phyloP scores from a whole-genome alignment of 2,113 vertebrate genomes.

The Kryptolebias marmoratus region DNA sequence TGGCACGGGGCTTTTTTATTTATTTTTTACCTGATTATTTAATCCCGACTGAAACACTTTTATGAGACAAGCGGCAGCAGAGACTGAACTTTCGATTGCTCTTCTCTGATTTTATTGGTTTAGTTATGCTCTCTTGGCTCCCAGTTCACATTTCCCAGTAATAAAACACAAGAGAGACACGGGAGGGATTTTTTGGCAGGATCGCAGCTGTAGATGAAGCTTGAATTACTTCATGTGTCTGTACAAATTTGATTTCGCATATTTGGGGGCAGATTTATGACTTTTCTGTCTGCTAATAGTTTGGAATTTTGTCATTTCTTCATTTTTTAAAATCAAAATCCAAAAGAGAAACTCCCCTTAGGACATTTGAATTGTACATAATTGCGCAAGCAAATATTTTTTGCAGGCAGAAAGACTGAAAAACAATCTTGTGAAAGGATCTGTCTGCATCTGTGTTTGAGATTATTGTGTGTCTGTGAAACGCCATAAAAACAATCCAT shows the following conservation, averaged over 20 bases:
- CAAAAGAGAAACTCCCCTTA: not conserved
- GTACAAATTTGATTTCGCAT: conserved; percentile 1
- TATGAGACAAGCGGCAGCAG: conserved; percentile 23
- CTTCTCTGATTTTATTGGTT: conserved; percentile 48
- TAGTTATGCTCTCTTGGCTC: conserved; percentile 26
- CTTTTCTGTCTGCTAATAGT: conserved; percentile 20
- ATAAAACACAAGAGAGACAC: conserved; percentile 33
- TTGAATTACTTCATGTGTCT: not conserved
- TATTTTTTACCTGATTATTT: conserved; percentile 42
- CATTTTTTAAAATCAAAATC: not conserved
- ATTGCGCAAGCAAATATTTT: not conserved
- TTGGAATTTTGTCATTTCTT: conserved; percentile 11
- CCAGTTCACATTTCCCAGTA: conserved; percentile 30
- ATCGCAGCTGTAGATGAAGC: conserved; percentile 20
- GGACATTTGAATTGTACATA: not conserved
- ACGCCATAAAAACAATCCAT: not conserved
- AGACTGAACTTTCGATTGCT: conserved; percentile 37
- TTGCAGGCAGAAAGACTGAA: conserved; percentile 5
- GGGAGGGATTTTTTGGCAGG: not conserved
- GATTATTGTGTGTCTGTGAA: conserved; percentile 5
- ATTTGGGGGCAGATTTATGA: conserved; percentile 22
- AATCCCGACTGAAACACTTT: conserved; percentile 42
- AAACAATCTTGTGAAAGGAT: not conserved
- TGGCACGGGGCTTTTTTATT: conserved; percentile 20
- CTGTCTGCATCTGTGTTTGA: not conserved